Percentiles rank a stretch among this genome's conserved stretches.
Evolutionary conservation across 92 coral and sea anemone genomes (phyloP).

Genomic region (Zoanthus solanderi): DNA sequence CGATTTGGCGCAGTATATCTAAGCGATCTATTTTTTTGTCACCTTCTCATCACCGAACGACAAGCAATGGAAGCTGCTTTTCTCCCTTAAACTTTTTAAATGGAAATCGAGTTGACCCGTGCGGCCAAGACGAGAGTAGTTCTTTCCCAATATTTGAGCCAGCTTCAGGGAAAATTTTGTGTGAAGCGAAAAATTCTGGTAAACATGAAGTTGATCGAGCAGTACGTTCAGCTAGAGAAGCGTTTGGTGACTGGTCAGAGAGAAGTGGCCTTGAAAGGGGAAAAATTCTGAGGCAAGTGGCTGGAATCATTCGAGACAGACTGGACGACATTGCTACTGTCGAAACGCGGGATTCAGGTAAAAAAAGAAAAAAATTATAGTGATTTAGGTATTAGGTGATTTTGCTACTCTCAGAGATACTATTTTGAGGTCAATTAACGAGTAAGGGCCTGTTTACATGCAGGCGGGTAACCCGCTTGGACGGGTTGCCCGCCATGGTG

Average conservation of each 20-base stretch:
- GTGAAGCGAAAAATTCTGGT: slow-evolving; percentile 86
- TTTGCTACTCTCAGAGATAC: too few species aligned
- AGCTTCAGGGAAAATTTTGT: slow-evolving; percentile 82
- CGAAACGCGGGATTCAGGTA: slow-evolving; percentile 90
- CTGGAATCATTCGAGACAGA: slow-evolving; percentile 78
- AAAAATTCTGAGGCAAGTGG: slow-evolving; percentile 73
- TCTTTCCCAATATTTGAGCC: slow-evolving; percentile 76
- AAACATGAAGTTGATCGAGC: slow-evolving; percentile 83
- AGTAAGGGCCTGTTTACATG: too few species aligned
- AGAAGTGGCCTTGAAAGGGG: slow-evolving; percentile 88
- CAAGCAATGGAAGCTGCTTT: neutral
- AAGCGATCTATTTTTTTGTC: slow-evolving; percentile 19
- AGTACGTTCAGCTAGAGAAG: slow-evolving; percentile 71
- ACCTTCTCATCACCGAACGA: neutral
- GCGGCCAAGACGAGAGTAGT: slow-evolving; percentile 71
- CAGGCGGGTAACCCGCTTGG: too few species aligned
- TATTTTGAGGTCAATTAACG: too few species aligned
- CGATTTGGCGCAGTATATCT: neutral
- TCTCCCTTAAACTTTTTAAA: slow-evolving; percentile 79
- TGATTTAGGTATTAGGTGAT: neutral
- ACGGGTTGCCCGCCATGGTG: too few species aligned
- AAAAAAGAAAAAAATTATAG: too few species aligned
- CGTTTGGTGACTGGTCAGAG: slow-evolving; percentile 84
- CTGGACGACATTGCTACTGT: slow-evolving; percentile 77
- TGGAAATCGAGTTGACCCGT: slow-evolving; percentile 82